A percentile compares a stretch with the other conserved stretches of the same genome.
Evolutionary conservation across 2,113 vertebrate genomes (phyloP).

Genomic region (Stigmatopora argus): DNA sequence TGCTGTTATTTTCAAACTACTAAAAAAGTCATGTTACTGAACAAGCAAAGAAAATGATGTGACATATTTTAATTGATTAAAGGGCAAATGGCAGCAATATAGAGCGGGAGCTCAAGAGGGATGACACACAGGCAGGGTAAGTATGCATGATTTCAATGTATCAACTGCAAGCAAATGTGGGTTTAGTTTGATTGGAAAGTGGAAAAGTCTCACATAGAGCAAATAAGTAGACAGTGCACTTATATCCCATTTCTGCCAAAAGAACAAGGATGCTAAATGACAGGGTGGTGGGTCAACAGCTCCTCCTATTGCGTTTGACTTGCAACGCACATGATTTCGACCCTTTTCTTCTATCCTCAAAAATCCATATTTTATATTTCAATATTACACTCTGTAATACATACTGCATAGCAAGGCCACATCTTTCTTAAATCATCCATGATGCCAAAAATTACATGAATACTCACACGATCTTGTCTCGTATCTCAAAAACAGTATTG

Average conservation of each 20-base stretch:
- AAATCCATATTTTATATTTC: too few relatives aligned
- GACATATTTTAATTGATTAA: too few relatives aligned
- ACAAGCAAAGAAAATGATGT: background rate
- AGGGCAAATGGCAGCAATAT: background rate
- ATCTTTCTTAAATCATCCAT: background rate
- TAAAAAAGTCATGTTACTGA: background rate
- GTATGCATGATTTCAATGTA: background rate
- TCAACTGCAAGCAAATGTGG: background rate
- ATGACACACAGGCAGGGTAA: background rate
- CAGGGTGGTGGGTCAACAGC: constrained; percentile 51
- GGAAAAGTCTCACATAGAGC: background rate
- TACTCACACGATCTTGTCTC: background rate
- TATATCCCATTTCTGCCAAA: background rate
- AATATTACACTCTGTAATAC: background rate
- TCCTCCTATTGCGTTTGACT: constrained; percentile 55
- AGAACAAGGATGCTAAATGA: background rate
- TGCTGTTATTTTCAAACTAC: background rate
- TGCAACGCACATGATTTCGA: constrained; percentile 20
- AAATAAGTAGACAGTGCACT: background rate
- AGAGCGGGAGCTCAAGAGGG: background rate
- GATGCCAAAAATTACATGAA: background rate
- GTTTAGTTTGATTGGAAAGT: background rate
- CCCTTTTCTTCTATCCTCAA: background rate
- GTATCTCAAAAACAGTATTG: background rate
- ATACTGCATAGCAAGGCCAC: constrained; percentile 13